Evolutionary conservation across 1,140 invertebrate genomes (phyloP).

Genomic region (Drosophila kohkoa): DNA sequence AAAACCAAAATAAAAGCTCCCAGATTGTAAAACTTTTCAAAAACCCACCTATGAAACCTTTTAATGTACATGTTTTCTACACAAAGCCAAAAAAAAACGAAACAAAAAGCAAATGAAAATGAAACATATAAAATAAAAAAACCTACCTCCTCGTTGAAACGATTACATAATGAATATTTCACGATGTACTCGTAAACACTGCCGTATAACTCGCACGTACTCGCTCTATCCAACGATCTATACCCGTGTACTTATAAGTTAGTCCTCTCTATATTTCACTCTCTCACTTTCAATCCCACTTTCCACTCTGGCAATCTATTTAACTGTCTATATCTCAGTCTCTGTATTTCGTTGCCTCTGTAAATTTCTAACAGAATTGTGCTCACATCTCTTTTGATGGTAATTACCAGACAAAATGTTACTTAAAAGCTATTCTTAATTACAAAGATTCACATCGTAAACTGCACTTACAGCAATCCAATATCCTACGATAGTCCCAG

Average conservation of each 20-base stretch:
- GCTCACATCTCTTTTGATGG: conserved; percentile 52
- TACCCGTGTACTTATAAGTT: conserved; percentile 11
- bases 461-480: conserved; percentile 14
- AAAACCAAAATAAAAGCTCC: conserved; percentile 50
- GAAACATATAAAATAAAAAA: conserved; percentile 57
- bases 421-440: conserved; percentile 29
- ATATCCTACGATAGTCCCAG: conserved; percentile 12
- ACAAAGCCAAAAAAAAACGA: conserved; percentile 37
- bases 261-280: conserved; percentile 25
- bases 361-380: conserved; percentile 81
- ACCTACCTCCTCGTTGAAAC: conserved; percentile 76
- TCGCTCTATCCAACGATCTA: conserved; percentile 32
- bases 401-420: conserved; percentile 38
- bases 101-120: conserved; percentile 18
- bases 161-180: conserved; percentile 47
- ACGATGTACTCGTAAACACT: conserved; percentile 61
- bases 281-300: neutral
- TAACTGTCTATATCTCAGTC: conserved; percentile 26
- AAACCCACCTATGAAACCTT: conserved; percentile 78
- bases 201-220: conserved; percentile 73
- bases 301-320: neutral
- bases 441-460: conserved; percentile 5
- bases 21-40: conserved; percentile 66
- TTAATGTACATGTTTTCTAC: conserved; percentile 73
- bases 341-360: conserved; percentile 12